Evolutionary conservation across 2,797 vertebrate genomes (phyloP).

Genomic region (Clarias laeviceps): DNA sequence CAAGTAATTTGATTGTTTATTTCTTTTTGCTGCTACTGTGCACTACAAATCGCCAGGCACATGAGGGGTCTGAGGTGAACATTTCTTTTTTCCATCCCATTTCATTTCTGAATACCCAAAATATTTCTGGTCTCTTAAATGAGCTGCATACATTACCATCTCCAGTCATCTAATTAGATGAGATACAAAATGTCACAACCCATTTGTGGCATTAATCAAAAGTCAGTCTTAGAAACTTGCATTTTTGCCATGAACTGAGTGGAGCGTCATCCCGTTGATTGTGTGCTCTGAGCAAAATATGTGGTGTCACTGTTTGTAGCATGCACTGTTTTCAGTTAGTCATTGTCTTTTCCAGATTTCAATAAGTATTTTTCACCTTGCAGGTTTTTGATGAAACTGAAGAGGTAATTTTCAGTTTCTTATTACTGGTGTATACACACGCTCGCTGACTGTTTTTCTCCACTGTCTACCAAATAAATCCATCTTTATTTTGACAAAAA

Average conservation of each 20-base stretch:
- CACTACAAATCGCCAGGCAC: conserved; percentile 38
- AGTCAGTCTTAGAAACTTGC: neutral
- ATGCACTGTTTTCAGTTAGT: conserved; percentile 24
- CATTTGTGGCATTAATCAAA: conserved; percentile 1
- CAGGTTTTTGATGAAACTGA: conserved; percentile 69
- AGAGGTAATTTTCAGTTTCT: conserved; percentile 52
- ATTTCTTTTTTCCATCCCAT: neutral
- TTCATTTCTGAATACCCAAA: conserved; percentile 1
- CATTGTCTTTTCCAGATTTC: neutral
- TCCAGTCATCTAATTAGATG: neutral
- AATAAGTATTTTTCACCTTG: conserved; percentile 56
- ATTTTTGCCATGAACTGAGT: neutral
- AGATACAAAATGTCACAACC: neutral
- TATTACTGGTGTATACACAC: neutral
- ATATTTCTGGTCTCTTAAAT: neutral
- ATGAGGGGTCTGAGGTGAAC: conserved; percentile 52
- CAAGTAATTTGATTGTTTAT: neutral
- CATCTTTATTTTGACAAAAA: neutral
- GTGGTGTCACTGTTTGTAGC: conserved; percentile 24
- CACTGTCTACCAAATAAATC: neutral
- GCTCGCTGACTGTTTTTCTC: neutral
- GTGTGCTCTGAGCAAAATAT: conserved; percentile 1
- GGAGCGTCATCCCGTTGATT: conserved; percentile 7
- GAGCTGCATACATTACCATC: too few relatives aligned
- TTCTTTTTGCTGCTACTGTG: conserved; percentile 29